Conservation (phyloP, 2,113 vertebrate genomes). For the Lepisosteus oculatus region DNA sequence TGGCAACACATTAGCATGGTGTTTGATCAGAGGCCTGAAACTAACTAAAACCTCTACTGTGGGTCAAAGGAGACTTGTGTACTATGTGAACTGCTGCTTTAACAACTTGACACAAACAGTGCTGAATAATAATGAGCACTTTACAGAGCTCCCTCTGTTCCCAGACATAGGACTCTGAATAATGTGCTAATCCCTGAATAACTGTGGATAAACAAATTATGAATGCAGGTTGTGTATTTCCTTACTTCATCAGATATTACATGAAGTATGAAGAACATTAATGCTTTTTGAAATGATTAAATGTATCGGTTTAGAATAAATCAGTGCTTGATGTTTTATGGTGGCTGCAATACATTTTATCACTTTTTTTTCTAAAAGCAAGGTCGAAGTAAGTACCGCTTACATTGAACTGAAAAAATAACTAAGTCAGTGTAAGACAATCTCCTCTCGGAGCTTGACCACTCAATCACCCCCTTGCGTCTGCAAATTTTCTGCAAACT, state of each 20-base stretch:
- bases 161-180: background rate
- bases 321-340: too few relatives aligned
- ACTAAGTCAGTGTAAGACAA: background rate
- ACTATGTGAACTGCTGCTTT: conserved; percentile 41
- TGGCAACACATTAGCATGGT: conserved; percentile 46
- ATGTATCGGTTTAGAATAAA: too few relatives aligned
- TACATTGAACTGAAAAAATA: background rate
- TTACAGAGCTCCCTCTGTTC: conserved; percentile 64
- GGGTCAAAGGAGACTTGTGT: conserved; percentile 51
- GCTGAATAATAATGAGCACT: conserved; percentile 60
- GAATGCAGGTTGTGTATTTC: background rate
- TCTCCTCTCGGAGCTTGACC: background rate
- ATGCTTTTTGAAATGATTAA: background rate
- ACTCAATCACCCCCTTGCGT: background rate
- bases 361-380: background rate
- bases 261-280: background rate
- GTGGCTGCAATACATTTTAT: too few relatives aligned
- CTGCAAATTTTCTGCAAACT: conserved; percentile 42
- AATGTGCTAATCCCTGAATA: conserved; percentile 32
- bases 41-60: conserved; percentile 41
- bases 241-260: background rate
- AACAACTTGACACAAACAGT: conserved; percentile 40
- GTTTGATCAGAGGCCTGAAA: conserved; percentile 44
- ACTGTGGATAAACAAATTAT: conserved; percentile 16
- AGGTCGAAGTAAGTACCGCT: background rate